phyloP scores from a whole-genome alignment of 64 coral and sea anemone genomes.

The Hydrozoanthus tunicans region DNA sequence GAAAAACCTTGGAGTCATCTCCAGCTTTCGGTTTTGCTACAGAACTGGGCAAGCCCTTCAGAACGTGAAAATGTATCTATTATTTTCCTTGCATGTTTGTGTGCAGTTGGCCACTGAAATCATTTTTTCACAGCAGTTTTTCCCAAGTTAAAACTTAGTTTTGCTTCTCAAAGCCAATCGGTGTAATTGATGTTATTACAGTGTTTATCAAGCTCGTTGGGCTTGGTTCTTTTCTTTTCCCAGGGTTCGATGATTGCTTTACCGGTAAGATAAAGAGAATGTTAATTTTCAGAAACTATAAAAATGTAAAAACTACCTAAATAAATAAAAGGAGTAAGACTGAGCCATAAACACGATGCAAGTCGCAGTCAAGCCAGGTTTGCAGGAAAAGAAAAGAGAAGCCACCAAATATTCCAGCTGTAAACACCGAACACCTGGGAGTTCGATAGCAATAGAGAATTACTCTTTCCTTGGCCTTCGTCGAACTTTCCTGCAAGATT shows the following conservation, averaged over 20 bases:
- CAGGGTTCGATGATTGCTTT: not conserved
- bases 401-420: too few relatives aligned
- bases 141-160: not conserved
- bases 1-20: too few relatives aligned
- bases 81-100: not conserved
- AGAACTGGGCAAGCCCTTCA: too few relatives aligned
- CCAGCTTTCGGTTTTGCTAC: too few relatives aligned
- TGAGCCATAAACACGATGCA: not conserved
- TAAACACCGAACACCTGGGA: not conserved
- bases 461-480: constrained; percentile 24
- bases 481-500: constrained; percentile 39
- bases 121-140: not conserved
- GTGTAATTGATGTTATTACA: not conserved
- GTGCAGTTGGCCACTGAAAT: not conserved
- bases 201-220: not conserved
- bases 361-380: not conserved
- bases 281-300: not conserved
- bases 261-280: not conserved
- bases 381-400: not conserved
- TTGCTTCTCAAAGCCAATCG: not conserved
- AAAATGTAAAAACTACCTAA: not conserved
- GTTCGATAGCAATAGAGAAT: not conserved
- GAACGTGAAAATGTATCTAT: not conserved
- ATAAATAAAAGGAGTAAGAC: constrained; percentile 17
- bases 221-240: not conserved